phyloP scores from a whole-genome alignment of 1,140 invertebrate species.

The Mesaphorura yosii region DNA sequence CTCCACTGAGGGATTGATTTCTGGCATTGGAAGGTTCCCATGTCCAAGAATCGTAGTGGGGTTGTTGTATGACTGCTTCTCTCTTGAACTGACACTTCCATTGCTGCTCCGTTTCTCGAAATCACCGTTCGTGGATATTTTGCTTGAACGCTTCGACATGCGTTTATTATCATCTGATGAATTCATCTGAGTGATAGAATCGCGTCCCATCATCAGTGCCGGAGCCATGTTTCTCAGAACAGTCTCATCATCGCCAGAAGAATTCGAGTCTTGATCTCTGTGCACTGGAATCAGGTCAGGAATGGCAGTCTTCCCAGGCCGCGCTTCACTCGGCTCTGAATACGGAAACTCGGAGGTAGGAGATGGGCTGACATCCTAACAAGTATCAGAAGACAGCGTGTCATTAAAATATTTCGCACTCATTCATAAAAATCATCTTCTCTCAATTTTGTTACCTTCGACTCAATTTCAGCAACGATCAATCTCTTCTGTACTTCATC shows the following conservation, averaged over 20 bases:
- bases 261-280: background rate
- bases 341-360: constrained; percentile 20
- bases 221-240: constrained; percentile 12
- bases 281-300: constrained; percentile 1
- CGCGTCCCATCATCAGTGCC: constrained; percentile 18
- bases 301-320: too few species aligned
- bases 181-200: constrained; percentile 24
- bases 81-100: constrained; percentile 8
- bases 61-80: constrained; percentile 13
- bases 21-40: constrained; percentile 19
- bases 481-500: constrained; percentile 75
- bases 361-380: constrained; percentile 26
- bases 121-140: too few species aligned
- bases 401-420: too few species aligned
- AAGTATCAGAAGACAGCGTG: too few species aligned
- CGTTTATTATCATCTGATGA: too few species aligned
- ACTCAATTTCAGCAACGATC: too few species aligned
- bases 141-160: too few species aligned
- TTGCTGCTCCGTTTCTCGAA: too few species aligned
- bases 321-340: too few species aligned
- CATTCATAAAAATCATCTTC: too few species aligned
- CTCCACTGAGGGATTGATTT: constrained; percentile 25
- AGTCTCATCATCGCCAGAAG: constrained; percentile 20
- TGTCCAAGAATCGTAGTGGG: constrained; percentile 17
- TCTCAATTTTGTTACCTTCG: too few species aligned